These are phyloP conservation scores for Vanessa tameamea DNA, from an alignment of 1,140 invertebrate genomes.

Conservation along the genomic window DNA sequence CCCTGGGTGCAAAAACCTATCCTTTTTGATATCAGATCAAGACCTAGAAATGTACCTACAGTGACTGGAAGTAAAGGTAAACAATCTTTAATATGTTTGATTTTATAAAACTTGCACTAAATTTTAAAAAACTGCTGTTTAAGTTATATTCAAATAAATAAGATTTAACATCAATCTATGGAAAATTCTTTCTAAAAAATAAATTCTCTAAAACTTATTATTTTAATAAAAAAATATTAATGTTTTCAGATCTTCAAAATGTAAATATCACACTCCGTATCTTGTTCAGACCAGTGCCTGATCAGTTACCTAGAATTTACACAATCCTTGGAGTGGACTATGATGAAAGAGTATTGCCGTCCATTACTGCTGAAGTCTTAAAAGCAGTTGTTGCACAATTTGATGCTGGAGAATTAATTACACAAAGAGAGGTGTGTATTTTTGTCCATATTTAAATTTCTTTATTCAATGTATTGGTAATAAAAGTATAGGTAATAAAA, in stretches of 20 bases:
- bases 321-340: slow-evolving; percentile 98
- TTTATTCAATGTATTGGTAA: too few relatives aligned
- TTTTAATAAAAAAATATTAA: background rate
- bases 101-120: background rate
- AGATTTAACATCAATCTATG: background rate
- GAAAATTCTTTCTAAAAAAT: background rate
- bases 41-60: slow-evolving; percentile 97
- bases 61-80: slow-evolving; percentile 98
- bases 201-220: background rate
- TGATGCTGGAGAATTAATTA: slow-evolving; percentile 99
- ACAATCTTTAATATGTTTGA: slow-evolving; percentile 1
- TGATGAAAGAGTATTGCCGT: slow-evolving; percentile 98
- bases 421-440: slow-evolving; percentile 91
- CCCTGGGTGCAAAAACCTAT: slow-evolving; percentile 99
- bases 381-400: slow-evolving; percentile 99
- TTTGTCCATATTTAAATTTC: background rate
- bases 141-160: background rate
- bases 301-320: slow-evolving; percentile 95
- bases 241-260: slow-evolving; percentile 96
- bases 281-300: slow-evolving; percentile 95
- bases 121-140: background rate
- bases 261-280: slow-evolving; percentile 99
- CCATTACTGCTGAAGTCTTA: slow-evolving; percentile 99
- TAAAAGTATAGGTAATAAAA: too few relatives aligned
- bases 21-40: slow-evolving; percentile 97